phyloP scores from a whole-genome alignment of 1,140 invertebrate genomes.

The Wasmannia auropunctata region DNA sequence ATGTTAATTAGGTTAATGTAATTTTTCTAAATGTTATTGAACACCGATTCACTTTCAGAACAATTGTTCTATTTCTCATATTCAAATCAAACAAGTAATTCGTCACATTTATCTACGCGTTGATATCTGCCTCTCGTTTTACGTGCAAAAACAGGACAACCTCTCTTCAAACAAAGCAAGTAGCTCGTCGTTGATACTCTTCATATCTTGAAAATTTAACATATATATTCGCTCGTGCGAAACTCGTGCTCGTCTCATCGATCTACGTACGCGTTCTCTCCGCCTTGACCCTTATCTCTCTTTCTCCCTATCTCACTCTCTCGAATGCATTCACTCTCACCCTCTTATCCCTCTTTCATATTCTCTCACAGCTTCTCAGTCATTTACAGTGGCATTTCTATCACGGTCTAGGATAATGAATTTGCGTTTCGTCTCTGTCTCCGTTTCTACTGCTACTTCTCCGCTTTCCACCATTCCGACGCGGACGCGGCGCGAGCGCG shows the following conservation, averaged over 20 bases:
- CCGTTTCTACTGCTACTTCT: neutral
- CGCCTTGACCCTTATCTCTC: conserved; percentile 11
- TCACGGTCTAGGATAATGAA: conserved; percentile 9
- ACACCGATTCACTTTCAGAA: neutral
- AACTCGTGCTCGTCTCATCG: neutral
- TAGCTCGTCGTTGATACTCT: neutral
- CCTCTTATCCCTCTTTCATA: neutral
- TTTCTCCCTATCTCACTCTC: neutral
- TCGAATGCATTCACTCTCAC: neutral
- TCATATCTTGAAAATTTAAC: neutral
- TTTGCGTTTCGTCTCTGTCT: neutral
- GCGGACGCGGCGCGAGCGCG: too few relatives aligned
- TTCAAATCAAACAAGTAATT: neutral
- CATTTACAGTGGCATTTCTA: conserved; percentile 15
- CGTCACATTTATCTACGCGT: neutral
- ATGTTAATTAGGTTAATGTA: too few relatives aligned
- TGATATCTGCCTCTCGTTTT: neutral
- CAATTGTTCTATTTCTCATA: neutral
- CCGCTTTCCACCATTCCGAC: neutral
- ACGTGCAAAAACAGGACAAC: neutral
- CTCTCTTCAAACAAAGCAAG: neutral
- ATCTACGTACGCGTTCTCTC: neutral
- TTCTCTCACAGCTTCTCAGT: conserved; percentile 25
- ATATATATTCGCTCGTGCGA: neutral
- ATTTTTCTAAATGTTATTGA: too few relatives aligned